phyloP scores from a whole-genome alignment of 2,797 vertebrate genomes.

The Esox masquinongy region DNA sequence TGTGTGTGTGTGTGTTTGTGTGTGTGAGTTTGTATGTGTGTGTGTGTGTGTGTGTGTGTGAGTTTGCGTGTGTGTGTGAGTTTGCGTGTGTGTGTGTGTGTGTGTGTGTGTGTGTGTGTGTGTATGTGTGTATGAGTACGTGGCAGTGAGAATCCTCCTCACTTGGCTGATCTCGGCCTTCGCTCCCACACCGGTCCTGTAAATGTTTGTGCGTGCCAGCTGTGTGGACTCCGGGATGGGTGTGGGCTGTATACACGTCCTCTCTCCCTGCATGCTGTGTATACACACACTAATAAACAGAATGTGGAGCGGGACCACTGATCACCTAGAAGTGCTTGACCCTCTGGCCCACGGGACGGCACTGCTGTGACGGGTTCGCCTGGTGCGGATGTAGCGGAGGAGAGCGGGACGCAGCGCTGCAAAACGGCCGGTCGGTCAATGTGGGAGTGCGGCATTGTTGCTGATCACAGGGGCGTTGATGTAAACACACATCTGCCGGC shows the following conservation, averaged over 20 bases:
- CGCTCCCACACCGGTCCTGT: conserved; percentile 36
- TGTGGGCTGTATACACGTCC: conserved; percentile 69
- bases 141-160: conserved; percentile 6
- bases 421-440: conserved; percentile 16
- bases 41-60: conserved; percentile 15
- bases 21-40: conserved; percentile 15
- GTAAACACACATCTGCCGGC: conserved; percentile 58
- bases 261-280: conserved; percentile 63
- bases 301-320: conserved; percentile 61
- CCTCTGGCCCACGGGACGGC: conserved; percentile 45
- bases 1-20: conserved; percentile 15
- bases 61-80: no score
- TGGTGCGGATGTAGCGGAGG: conserved; percentile 1
- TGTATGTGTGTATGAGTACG: conserved; percentile 12
- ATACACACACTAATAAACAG: conserved; percentile 73
- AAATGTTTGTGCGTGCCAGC: conserved; percentile 71
- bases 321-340: conserved; percentile 70
- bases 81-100: background rate
- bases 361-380: conserved; percentile 50
- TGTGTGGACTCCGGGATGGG: conserved; percentile 63
- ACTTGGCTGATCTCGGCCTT: background rate
- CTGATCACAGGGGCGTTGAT: conserved; percentile 49
- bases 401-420: conserved; percentile 28
- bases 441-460: conserved; percentile 49
- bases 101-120: conserved; percentile 11